Evolutionary conservation across 2,888 invertebrate species (phyloP).

Genomic region (Nomada fabriciana): DNA sequence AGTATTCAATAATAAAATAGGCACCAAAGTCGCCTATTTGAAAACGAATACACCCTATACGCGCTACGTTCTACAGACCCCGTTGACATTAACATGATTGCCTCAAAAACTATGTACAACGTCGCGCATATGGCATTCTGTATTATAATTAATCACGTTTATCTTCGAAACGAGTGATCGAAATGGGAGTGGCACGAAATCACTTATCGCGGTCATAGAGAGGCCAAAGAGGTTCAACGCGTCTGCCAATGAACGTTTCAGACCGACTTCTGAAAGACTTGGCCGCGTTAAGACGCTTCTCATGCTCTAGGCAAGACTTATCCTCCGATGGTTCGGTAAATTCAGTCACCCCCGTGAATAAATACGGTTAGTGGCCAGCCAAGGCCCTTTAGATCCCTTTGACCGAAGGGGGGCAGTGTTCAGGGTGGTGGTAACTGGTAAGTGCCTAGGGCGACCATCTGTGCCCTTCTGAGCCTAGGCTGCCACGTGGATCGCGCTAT

Average conservation of each 20-base stretch:
- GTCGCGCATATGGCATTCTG: not conserved
- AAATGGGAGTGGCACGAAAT: conserved; percentile 11
- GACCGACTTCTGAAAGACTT: conserved; percentile 38
- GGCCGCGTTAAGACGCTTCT: conserved; percentile 55
- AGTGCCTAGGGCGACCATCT: conserved; percentile 84
- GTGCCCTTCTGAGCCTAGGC: conserved; percentile 80
- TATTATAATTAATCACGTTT: not conserved
- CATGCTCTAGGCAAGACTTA: conserved; percentile 70
- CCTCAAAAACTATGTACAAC: no score
- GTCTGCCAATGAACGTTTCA: conserved; percentile 24
- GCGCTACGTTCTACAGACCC: no score
- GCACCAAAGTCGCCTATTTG: no score
- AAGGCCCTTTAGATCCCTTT: conserved; percentile 81
- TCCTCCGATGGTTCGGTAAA: conserved; percentile 75
- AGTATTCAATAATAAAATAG: no score
- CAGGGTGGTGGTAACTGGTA: conserved; percentile 82
- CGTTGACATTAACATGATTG: no score
- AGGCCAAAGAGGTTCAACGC: conserved; percentile 9
- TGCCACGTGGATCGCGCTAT: conserved; percentile 82
- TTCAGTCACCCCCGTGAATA: conserved; percentile 82
- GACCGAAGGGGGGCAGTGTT: conserved; percentile 76
- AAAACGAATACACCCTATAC: no score
- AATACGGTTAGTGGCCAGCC: conserved; percentile 83
- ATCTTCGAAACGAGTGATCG: not conserved
- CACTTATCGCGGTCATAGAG: conserved; percentile 17